Evolutionary conservation across 2,797 vertebrate species (phyloP).

Genomic region (Tangara arthus): DNA sequence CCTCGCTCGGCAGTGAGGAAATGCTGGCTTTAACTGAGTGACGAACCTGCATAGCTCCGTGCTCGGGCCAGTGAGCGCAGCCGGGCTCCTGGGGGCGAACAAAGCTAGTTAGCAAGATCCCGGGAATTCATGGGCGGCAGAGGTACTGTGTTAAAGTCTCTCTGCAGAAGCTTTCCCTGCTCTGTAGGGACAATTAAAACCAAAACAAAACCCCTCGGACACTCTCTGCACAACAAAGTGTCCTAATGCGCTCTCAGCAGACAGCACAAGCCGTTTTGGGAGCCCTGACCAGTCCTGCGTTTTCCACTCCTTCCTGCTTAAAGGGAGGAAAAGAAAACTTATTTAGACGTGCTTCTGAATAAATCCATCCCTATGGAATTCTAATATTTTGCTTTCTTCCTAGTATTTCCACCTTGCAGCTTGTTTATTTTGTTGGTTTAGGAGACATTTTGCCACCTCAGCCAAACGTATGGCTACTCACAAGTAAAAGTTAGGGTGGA

Average conservation of each 20-base stretch:
- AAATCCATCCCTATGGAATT: not conserved
- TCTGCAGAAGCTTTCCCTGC: not conserved
- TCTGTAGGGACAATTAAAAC: not conserved
- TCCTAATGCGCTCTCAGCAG: not conserved
- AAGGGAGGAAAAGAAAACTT: not conserved
- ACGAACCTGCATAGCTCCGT: not conserved
- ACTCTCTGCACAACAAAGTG: not conserved
- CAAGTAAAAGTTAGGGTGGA: not conserved
- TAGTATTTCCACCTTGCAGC: not conserved
- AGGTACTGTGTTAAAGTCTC: slow-evolving; percentile 15
- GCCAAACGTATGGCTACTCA: not conserved
- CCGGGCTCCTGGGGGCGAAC: not conserved
- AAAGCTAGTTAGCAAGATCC: slow-evolving; percentile 35
- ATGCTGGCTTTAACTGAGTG: slow-evolving; percentile 34
- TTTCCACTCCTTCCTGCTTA: not conserved
- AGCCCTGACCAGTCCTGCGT: not conserved
- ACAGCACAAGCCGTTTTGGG: not conserved
- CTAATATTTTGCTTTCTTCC: not conserved
- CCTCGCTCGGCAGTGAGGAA: not conserved
- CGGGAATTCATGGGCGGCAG: not conserved
- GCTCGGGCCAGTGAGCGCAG: not conserved
- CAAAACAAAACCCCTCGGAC: slow-evolving; percentile 17
- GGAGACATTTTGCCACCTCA: not conserved
- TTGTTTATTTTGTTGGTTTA: not conserved
- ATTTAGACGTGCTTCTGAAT: not conserved